Percentiles rank a stretch among this genome's conserved stretches.
These are phyloP conservation scores for Euproctis similis DNA, from an alignment of 2,888 invertebrate species.

Conservation along the genomic window DNA sequence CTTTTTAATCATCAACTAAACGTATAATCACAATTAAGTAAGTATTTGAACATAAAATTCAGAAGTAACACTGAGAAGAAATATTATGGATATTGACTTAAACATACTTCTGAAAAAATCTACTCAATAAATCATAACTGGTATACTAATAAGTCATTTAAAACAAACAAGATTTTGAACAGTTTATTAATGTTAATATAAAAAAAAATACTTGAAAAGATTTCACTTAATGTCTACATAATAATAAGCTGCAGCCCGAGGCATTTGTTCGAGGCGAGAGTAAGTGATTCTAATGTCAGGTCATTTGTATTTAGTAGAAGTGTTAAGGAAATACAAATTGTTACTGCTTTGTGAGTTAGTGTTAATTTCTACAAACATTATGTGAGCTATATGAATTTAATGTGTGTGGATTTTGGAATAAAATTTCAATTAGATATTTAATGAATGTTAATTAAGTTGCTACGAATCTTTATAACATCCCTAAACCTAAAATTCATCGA, in stretches of 20 bases:
- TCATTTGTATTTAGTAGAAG: constrained; percentile 24
- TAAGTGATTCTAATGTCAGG: constrained; percentile 41
- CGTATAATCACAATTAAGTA: no score
- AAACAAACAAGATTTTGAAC: constrained; percentile 4
- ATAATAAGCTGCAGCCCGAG: constrained; percentile 24
- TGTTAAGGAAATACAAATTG: constrained; percentile 28
- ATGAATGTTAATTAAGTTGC: no score
- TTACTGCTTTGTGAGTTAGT: constrained; percentile 35
- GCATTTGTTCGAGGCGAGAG: constrained; percentile 17
- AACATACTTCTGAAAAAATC: no score
- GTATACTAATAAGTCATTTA: constrained; percentile 7
- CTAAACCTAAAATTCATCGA: no score
- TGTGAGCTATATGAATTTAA: no score
- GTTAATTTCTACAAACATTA: no score
- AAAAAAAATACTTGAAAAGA: constrained; percentile 7
- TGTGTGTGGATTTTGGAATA: no score
- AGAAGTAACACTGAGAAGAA: background rate
- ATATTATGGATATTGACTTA: background rate
- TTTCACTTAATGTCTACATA: constrained; percentile 31
- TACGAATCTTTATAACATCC: no score
- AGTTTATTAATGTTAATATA: constrained; percentile 4
- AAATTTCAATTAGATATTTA: no score
- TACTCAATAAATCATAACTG: background rate
- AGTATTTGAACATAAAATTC: no score
- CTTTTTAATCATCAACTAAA: no score